Evolutionary conservation across 2,113 vertebrate genomes (phyloP).

Genomic region (Delphinapterus leucas): DNA sequence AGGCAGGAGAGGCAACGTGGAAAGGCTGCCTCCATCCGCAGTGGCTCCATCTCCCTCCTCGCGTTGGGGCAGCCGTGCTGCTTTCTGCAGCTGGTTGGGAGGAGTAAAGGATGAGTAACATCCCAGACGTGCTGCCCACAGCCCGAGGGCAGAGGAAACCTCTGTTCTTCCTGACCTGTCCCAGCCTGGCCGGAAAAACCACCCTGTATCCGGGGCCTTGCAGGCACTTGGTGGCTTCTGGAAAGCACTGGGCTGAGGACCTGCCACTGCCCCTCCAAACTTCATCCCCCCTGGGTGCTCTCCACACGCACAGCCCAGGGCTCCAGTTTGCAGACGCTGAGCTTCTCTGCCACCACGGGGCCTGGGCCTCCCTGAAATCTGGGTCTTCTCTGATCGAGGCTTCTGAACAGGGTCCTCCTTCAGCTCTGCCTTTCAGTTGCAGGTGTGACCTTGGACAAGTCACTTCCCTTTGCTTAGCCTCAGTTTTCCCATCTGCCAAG

Average conservation of each 20-base stretch:
- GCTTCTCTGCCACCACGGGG: not conserved
- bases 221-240: not conserved
- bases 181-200: not conserved
- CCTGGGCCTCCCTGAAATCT: not conserved
- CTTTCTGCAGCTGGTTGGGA: not conserved
- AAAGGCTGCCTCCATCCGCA: accelerated
- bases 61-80: not conserved
- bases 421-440: not conserved
- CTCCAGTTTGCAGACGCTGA: not conserved
- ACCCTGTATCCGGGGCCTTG: not conserved
- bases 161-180: not conserved
- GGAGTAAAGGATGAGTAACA: not conserved
- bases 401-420: not conserved
- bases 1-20: accelerated
- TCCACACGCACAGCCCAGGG: not conserved
- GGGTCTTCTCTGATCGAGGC: not conserved
- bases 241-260: not conserved
- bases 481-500: not conserved
- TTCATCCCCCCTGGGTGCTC: accelerated
- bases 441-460: not conserved
- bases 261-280: not conserved
- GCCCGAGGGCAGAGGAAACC: accelerated
- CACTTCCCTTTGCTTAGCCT: not conserved
- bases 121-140: not conserved
- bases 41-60: not conserved